Percentiles rank a stretch among this genome's conserved stretches.
Evolutionary conservation across 2,113 vertebrate species (phyloP).

Genomic region (Onychorhynchus coronatus): DNA sequence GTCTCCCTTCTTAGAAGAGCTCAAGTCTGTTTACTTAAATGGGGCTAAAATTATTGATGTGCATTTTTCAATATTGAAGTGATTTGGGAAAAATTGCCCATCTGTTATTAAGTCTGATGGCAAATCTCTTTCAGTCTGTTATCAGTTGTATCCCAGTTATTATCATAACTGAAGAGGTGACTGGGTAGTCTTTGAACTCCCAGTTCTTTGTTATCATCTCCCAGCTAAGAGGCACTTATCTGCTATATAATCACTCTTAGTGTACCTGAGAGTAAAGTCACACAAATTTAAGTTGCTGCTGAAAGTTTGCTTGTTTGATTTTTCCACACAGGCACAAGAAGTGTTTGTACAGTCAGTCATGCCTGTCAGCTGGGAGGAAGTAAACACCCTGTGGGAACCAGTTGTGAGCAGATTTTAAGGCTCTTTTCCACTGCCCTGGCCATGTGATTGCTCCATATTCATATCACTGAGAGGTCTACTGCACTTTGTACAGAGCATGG

Average conservation of each 20-base stretch:
- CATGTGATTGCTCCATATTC: not conserved
- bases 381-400: constrained; percentile 4
- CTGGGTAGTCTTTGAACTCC: not conserved
- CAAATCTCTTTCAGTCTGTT: not conserved
- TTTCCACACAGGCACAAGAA: not conserved
- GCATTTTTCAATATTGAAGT: not conserved
- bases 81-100: not conserved
- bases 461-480: not conserved
- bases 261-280: not conserved
- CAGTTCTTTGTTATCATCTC: not conserved
- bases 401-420: not conserved
- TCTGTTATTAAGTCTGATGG: not conserved
- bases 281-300: not conserved
- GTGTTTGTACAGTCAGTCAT: not conserved
- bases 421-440: not conserved
- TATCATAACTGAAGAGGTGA: not conserved
- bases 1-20: not conserved
- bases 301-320: not conserved
- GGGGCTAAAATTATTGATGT: not conserved
- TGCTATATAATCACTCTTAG: not conserved
- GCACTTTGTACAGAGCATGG: not conserved
- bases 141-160: not conserved
- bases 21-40: not conserved
- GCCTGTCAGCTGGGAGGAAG: constrained; percentile 4
- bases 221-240: not conserved